These are phyloP conservation scores for Samia ricini DNA, from an alignment of 1,140 invertebrate species.

Conservation along the genomic window DNA sequence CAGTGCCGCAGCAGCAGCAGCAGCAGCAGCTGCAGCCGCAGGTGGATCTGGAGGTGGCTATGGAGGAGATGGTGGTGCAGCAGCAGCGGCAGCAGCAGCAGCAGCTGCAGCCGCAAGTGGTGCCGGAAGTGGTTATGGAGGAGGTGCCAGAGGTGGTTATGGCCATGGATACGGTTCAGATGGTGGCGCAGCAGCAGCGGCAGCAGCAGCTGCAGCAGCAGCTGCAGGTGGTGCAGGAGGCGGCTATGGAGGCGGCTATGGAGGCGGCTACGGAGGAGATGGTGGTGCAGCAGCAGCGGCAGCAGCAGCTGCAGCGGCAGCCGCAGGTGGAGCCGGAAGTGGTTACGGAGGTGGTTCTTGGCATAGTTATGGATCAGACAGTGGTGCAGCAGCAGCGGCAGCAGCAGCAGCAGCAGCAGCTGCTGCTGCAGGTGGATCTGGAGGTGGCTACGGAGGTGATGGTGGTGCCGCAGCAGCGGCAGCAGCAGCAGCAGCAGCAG, in stretches of 20 bases:
- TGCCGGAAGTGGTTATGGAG: background rate
- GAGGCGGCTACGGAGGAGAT: background rate
- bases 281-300: background rate
- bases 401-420: background rate
- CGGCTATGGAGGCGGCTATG: background rate
- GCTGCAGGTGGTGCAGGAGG: background rate
- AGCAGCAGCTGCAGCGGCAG: slow-evolving; percentile 16
- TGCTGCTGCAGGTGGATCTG: background rate
- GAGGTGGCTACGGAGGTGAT: background rate
- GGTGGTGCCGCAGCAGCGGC: background rate
- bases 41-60: too few relatives aligned
- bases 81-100: background rate
- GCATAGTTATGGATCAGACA: slow-evolving; percentile 5
- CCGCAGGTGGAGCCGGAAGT: slow-evolving; percentile 10
- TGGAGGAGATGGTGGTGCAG: too few relatives aligned
- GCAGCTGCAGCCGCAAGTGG: background rate
- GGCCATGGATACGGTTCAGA: background rate
- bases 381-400: slow-evolving; percentile 12
- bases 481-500: background rate
- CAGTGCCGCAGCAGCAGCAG: background rate
- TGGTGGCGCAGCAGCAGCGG: background rate
- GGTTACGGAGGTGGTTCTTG: slow-evolving; percentile 9
- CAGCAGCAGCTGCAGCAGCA: slow-evolving; percentile 3
- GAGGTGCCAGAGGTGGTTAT: background rate
- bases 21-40: background rate